Evolutionary conservation across 2,797 vertebrate species (phyloP).

Genomic region (Tamandua tetradactyla): DNA sequence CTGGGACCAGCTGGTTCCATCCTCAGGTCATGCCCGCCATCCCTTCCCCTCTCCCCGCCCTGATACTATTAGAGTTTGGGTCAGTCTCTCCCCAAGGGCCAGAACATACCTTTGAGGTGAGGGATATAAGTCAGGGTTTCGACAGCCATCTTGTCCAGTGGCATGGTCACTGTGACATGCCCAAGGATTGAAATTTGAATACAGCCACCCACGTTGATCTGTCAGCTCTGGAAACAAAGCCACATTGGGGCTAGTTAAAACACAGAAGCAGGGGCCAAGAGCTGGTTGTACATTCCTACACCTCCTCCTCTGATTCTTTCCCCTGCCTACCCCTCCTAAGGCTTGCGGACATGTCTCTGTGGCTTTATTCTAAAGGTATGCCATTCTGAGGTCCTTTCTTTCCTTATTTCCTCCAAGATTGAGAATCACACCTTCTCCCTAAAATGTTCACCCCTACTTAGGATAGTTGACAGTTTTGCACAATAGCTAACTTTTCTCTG

Average conservation of each 20-base stretch:
- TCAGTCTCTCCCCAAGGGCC: not conserved
- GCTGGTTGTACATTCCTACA: not conserved
- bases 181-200: slow-evolving; percentile 41
- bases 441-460: not conserved
- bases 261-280: not conserved
- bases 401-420: not conserved
- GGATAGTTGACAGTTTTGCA: not conserved
- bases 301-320: slow-evolving; percentile 11
- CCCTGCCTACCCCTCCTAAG: not conserved
- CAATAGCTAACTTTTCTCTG: not conserved
- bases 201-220: not conserved
- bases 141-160: not conserved
- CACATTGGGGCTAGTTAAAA: slow-evolving; percentile 10
- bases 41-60: not conserved
- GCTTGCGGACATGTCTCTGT: slow-evolving; percentile 30
- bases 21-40: not conserved
- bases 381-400: not conserved
- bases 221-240: slow-evolving; percentile 50
- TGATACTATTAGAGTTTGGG: not conserved
- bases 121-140: slow-evolving; percentile 16
- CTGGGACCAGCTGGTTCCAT: not conserved
- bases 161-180: not conserved
- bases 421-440: not conserved
- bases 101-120: not conserved
- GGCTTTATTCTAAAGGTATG: slow-evolving; percentile 31